Evolutionary conservation across 2,113 vertebrate species (phyloP).

Genomic region (Dipodomys ordii): DNA sequence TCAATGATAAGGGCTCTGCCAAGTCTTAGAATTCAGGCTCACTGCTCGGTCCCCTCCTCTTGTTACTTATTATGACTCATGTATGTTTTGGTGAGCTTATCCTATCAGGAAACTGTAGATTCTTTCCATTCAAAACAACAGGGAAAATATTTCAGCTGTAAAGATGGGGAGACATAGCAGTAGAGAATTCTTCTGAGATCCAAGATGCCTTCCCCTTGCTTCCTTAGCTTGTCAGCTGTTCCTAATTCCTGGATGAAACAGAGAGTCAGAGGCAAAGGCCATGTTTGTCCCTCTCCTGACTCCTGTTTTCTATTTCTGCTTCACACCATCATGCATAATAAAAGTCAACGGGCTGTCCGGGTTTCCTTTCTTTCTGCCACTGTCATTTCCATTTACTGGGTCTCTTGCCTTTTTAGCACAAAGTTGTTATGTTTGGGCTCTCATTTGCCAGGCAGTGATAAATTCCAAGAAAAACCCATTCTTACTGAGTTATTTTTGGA

Average conservation of each 20-base stretch:
- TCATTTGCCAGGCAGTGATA: constrained; percentile 72
- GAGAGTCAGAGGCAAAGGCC: not conserved
- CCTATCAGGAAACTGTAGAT: not conserved
- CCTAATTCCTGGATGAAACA: not conserved
- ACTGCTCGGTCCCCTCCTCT: not conserved
- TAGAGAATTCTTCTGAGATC: constrained; percentile 45
- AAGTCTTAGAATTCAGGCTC: not conserved
- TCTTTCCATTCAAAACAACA: not conserved
- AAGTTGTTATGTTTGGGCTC: constrained; percentile 72
- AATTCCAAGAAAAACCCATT: constrained; percentile 84
- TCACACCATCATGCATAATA: constrained; percentile 41
- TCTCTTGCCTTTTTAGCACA: constrained; percentile 70
- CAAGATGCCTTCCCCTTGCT: not conserved
- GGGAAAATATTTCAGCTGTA: not conserved
- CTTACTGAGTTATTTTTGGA: constrained; percentile 81
- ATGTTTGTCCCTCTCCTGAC: not conserved
- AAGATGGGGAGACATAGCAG: constrained; percentile 16
- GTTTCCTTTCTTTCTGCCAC: constrained; percentile 69
- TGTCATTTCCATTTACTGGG: constrained; percentile 64
- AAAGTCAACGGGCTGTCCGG: constrained; percentile 8
- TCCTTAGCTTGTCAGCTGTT: not conserved
- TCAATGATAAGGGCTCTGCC: not conserved
- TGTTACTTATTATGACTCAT: not conserved
- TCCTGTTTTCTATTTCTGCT: constrained; percentile 50
- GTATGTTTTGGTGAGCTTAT: not conserved